Evolutionary conservation across 2,888 invertebrate species (phyloP).

Genomic region (Heterodera filipjevi): DNA sequence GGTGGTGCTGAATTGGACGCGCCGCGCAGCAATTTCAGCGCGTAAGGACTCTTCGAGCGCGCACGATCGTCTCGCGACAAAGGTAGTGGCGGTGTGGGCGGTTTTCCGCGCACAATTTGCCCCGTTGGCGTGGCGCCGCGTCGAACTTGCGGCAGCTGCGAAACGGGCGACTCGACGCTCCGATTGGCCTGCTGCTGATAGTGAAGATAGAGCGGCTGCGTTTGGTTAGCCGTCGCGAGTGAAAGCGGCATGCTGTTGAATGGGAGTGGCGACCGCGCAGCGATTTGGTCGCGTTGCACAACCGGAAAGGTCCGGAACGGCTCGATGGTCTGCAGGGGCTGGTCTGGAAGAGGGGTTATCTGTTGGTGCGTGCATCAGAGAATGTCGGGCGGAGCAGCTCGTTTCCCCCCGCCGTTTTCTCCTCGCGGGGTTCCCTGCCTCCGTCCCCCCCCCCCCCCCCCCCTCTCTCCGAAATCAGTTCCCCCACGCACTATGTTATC

Average conservation of each 20-base stretch:
- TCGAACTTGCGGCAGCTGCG: background rate
- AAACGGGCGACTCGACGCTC: background rate
- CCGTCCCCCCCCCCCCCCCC: no score
- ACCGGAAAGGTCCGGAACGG: background rate
- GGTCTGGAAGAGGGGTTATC: background rate
- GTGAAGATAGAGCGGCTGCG: background rate
- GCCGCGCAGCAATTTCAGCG: slow-evolving; percentile 16
- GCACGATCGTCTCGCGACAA: slow-evolving; percentile 20
- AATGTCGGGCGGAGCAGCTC: no score
- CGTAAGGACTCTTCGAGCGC: slow-evolving; percentile 31
- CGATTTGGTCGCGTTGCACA: background rate
- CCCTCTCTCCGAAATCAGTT: no score
- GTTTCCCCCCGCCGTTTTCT: no score
- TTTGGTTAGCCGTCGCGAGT: background rate
- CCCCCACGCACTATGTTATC: no score
- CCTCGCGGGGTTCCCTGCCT: no score
- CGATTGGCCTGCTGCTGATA: background rate
- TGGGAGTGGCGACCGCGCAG: background rate
- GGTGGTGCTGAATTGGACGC: slow-evolving; percentile 24
- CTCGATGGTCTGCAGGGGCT: slow-evolving; percentile 4
- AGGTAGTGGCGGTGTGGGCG: slow-evolving; percentile 63
- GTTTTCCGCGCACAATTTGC: slow-evolving; percentile 55
- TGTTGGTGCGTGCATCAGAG: no score
- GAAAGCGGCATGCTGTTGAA: background rate
- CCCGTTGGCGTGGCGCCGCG: slow-evolving; percentile 43